Evolutionary conservation across 2,797 vertebrate genomes (phyloP).

Genomic region (Thalassophryne amazonica): DNA sequence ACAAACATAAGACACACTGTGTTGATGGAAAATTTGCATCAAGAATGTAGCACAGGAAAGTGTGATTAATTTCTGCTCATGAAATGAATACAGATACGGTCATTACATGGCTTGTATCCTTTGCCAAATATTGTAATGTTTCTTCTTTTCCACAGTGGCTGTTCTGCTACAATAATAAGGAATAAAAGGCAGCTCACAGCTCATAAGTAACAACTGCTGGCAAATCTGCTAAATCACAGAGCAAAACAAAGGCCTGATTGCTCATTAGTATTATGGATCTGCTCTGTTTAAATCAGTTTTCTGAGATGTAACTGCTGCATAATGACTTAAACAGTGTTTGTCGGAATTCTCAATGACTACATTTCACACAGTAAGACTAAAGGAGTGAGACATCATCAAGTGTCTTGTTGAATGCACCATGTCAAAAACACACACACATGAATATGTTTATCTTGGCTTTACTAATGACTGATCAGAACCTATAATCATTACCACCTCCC

Average conservation of each 20-base stretch:
- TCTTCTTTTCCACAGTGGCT: constrained; percentile 48
- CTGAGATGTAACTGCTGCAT: constrained; percentile 64
- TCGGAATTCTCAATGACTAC: constrained; percentile 50
- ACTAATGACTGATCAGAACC: constrained; percentile 55
- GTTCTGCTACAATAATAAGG: constrained; percentile 74
- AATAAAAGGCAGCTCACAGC: constrained; percentile 69
- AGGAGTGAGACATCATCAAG: constrained; percentile 47
- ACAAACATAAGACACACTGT: constrained; percentile 54
- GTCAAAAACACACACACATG: constrained; percentile 6
- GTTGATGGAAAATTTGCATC: constrained; percentile 72
- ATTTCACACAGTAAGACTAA: constrained; percentile 57
- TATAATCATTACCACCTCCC: constrained; percentile 59
- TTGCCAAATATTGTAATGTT: constrained; percentile 78
- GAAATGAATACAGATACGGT: constrained; percentile 82
- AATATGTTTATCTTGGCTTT: constrained; percentile 68
- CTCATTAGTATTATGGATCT: constrained; percentile 79
- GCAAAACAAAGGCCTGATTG: constrained; percentile 76
- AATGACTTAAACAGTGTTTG: constrained; percentile 72
- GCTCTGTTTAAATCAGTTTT: constrained; percentile 64
- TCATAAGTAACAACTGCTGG: constrained; percentile 65
- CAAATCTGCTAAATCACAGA: constrained; percentile 65
- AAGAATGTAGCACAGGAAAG: constrained; percentile 64
- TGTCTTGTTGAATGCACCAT: constrained; percentile 3
- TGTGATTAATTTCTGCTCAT: constrained; percentile 74
- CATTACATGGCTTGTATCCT: constrained; percentile 74